Base-by-base conservation (phyloP, 2,797 vertebrate species). In the Sebastes reedi region DNA sequence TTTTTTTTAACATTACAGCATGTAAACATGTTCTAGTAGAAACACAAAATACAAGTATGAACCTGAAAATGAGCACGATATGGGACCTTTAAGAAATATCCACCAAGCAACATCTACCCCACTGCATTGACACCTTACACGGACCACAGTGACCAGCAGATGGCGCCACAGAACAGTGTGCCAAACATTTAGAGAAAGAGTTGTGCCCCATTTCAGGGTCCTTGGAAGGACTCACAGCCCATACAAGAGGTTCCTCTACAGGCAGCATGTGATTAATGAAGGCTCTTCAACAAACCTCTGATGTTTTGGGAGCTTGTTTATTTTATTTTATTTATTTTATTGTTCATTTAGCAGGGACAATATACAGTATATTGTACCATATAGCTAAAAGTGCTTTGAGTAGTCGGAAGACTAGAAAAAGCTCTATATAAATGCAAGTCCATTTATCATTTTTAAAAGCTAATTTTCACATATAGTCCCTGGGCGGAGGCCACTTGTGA, bases 151-250 rank as follows among this genome's bases (percentile, higher is more conserved):
- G n/a, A 50, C 72, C 77, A 72, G 67, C 67, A 75, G 72, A 50
- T 83, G 81, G 55, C 22, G 4, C 54, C 81, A 83, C n/a, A 75
- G 22, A 22, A 24, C 59, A 27, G 8, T 4, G 20, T 27, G 18
- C 36, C 16, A 36, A 11, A 22, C 14, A 12, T 59, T n/a, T 18
- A 20, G 14, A 8, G 12, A 36, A 25, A 10, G 9, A 22, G 34
- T 1, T 3, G 30, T 25, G 72, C 11, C 4, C 10, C 30, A 20
- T 14, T 18, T 34, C n/a, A 62, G 4, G 16, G 27, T 55, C 52
- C 52, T 16, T 46, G 16, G n/a, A 55, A 25, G 54, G 54, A 13
- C 22, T 16, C 12, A 34, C 12, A 34, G 46, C 14, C n/a, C 25
- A 46, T 12, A 16, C 13, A 32, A 25, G 27, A 8, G 13, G 12